Conservation (phyloP, 2,888 invertebrate species). For the Chouioia cunea region DNA sequence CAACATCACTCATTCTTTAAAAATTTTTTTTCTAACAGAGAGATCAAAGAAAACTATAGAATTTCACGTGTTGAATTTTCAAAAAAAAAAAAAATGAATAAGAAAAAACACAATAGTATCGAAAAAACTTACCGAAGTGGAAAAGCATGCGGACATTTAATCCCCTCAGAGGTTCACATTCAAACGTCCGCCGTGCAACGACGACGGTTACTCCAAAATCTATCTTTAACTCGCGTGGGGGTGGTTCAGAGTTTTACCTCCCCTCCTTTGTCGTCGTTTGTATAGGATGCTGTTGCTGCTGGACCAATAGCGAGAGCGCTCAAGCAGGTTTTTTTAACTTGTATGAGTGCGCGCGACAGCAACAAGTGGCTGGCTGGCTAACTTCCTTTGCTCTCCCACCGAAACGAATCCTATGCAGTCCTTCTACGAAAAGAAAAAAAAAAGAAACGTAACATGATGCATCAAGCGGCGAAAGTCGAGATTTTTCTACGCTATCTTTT, state of each 20-base stretch:
- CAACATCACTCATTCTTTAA: slow-evolving; percentile 40
- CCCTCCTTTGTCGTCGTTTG: slow-evolving; percentile 4
- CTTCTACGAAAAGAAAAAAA: too few relatives aligned
- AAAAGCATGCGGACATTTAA: slow-evolving; percentile 34
- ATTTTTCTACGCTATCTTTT: too few relatives aligned
- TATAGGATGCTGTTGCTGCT: slow-evolving; percentile 23
- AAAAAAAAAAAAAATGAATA: neutral
- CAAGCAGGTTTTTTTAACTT: too few relatives aligned
- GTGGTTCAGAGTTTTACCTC: slow-evolving; percentile 2
- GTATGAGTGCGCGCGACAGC: too few relatives aligned
- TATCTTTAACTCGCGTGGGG: slow-evolving; percentile 11
- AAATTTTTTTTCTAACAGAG: neutral
- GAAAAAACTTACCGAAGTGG: slow-evolving; percentile 13
- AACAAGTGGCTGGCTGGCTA: too few relatives aligned
- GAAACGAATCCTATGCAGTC: too few relatives aligned
- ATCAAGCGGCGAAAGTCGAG: too few relatives aligned
- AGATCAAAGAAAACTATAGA: neutral
- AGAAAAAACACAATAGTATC: neutral
- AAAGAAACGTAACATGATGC: too few relatives aligned
- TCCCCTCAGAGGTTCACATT: slow-evolving; percentile 32
- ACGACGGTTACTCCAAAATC: slow-evolving; percentile 35
- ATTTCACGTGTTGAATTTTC: slow-evolving; percentile 2
- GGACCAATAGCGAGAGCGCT: slow-evolving; percentile 29
- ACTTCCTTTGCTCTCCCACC: too few relatives aligned
- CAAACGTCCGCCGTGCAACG: slow-evolving; percentile 21